Evolutionary conservation across 2,113 vertebrate species (phyloP).

Genomic region (Cepphus grylle): DNA sequence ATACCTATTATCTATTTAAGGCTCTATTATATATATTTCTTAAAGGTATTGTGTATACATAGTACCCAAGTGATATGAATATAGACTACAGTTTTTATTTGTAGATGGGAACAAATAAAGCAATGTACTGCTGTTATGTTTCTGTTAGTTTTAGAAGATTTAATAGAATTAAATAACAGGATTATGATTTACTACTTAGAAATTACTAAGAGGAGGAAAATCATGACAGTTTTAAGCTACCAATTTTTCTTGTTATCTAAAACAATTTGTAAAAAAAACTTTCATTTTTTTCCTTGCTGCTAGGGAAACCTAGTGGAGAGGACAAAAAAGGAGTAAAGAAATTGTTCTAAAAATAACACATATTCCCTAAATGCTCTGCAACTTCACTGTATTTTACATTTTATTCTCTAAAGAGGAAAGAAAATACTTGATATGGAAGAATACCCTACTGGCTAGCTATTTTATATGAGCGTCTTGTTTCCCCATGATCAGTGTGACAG

Average conservation of each 20-base stretch:
- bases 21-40: neutral
- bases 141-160: neutral
- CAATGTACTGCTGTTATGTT: neutral
- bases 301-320: neutral
- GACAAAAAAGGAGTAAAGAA: neutral
- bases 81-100: neutral
- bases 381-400: neutral
- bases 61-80: neutral
- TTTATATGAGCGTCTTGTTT: neutral
- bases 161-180: constrained; percentile 6
- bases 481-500: neutral
- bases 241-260: constrained; percentile 8
- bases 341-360: neutral
- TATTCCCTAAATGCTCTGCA: neutral
- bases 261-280: neutral
- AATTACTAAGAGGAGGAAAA: constrained; percentile 6
- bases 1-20: neutral
- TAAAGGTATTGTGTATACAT: neutral
- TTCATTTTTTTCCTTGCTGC: neutral
- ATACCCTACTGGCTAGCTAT: neutral
- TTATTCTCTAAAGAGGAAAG: neutral
- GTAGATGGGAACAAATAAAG: neutral
- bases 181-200: neutral
- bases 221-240: neutral
- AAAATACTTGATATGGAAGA: neutral